A percentile compares a stretch with the other conserved stretches of the same genome.
These are phyloP conservation scores for Allygus modestus DNA, from an alignment of 2,888 invertebrate genomes.

Conservation along the genomic window DNA sequence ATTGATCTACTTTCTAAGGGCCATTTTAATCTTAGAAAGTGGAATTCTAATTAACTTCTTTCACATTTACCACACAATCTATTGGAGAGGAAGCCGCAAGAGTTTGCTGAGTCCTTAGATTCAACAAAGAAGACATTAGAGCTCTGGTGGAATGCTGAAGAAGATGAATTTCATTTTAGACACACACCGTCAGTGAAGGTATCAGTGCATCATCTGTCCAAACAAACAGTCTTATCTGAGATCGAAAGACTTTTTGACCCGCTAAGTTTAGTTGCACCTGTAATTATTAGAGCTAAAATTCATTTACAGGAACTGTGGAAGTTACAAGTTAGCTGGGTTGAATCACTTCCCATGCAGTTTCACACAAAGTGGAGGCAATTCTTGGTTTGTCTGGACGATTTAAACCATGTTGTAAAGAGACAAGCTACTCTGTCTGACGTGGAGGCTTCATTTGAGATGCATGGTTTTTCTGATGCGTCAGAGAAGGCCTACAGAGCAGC, in stretches of 20 bases:
- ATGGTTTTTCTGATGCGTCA: conserved; percentile 60
- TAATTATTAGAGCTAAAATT: background rate
- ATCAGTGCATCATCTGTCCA: background rate
- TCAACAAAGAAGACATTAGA: conserved; percentile 44
- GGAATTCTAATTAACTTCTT: background rate
- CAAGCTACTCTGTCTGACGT: background rate
- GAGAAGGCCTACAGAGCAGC: conserved; percentile 54
- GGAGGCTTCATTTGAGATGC: background rate
- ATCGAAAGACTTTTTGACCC: conserved; percentile 20
- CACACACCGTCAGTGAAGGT: background rate
- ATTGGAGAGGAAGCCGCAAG: background rate
- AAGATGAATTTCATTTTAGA: conserved; percentile 19
- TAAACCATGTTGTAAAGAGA: background rate
- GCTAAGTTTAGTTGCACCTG: conserved; percentile 1
- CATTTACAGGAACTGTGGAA: conserved; percentile 19
- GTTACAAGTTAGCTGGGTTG: conserved; percentile 5
- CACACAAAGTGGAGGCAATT: background rate
- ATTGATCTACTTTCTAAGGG: background rate
- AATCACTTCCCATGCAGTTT: background rate
- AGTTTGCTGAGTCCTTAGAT: background rate
- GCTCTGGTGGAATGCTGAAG: conserved; percentile 26
- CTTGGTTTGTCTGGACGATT: background rate
- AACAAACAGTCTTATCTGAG: background rate
- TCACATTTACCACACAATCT: background rate
- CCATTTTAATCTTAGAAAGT: background rate